Conservation (phyloP, 2,888 invertebrate genomes). For the Rapana venosa region DNA sequence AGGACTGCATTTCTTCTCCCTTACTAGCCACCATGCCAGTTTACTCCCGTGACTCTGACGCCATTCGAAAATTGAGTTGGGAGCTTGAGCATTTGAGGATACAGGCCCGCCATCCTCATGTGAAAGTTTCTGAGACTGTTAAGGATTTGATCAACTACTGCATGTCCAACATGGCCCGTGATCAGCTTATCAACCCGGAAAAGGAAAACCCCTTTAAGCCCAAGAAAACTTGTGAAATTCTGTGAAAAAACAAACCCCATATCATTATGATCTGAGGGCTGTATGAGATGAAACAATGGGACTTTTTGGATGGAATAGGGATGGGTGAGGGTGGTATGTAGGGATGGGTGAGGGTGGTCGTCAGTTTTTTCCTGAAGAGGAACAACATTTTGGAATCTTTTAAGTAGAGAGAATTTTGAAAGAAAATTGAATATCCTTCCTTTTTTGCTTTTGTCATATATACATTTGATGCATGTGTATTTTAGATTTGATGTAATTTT, state of each 20-base stretch:
- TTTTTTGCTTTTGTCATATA: not conserved
- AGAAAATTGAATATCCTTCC: not conserved
- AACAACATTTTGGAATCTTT: not conserved
- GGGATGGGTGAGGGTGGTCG: not conserved
- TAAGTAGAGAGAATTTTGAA: not conserved
- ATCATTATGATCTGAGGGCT: not conserved
- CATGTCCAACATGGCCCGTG: slow-evolving; percentile 59
- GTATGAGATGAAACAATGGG: too few species aligned
- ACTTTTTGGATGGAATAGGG: not conserved
- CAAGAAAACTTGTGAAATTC: slow-evolving; percentile 71
- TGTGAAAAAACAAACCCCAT: slow-evolving; percentile 54
- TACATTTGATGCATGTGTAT: not conserved
- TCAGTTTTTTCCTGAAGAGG: not conserved
- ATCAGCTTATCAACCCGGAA: slow-evolving; percentile 72
- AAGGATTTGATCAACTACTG: slow-evolving; percentile 70
- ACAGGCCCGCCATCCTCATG: slow-evolving; percentile 65
- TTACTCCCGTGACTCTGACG: slow-evolving; percentile 59
- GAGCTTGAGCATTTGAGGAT: slow-evolving; percentile 64
- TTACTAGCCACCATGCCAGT: slow-evolving; percentile 50
- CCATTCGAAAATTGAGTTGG: slow-evolving; percentile 65
- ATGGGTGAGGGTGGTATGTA: not conserved
- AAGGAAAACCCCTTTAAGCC: slow-evolving; percentile 77
- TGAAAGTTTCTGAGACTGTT: slow-evolving; percentile 64
- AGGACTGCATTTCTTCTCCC: slow-evolving; percentile 43
- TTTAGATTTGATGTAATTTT: too few species aligned